A percentile compares a stretch with the other conserved stretches of the same genome.
Conservation (phyloP, 2,113 vertebrate genomes). For the Seriola quinqueradiata region DNA sequence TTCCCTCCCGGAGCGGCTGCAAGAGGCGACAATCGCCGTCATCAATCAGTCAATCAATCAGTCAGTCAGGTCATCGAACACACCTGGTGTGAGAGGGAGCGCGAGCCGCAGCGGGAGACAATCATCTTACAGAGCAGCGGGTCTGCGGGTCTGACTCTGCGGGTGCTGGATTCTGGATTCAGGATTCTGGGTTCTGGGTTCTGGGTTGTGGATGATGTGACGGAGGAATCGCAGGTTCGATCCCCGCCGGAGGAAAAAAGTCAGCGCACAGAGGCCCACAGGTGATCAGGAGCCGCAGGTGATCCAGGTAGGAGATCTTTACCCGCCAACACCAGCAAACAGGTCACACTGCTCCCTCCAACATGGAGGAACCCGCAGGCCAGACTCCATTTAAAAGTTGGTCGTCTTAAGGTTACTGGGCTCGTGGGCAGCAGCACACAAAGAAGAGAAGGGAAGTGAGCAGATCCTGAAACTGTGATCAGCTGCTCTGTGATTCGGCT, state of each 20-base stretch:
- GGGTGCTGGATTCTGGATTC: conserved; percentile 10
- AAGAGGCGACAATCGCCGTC: conserved; percentile 12
- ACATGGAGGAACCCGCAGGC: neutral
- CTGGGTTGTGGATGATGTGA: conserved; percentile 22
- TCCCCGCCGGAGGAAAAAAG: neutral
- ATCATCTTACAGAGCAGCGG: conserved; percentile 17
- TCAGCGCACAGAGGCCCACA: neutral
- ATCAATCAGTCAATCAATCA: conserved; percentile 1
- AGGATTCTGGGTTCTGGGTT: neutral
- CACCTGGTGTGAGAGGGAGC: conserved; percentile 33
- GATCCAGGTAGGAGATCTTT: neutral
- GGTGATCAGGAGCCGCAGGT: neutral
- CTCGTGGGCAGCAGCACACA: fast-evolving
- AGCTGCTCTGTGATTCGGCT: neutral
- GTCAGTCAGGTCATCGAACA: conserved; percentile 10
- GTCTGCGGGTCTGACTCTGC: neutral
- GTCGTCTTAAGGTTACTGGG: neutral
- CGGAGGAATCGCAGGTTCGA: neutral
- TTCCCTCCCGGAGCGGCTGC: conserved; percentile 6
- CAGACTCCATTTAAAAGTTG: neutral
- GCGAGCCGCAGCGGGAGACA: conserved; percentile 21
- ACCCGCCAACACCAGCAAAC: neutral
- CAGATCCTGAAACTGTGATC: no score
- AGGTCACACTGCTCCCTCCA: neutral
- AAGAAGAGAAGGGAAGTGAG: fast-evolving